A percentile compares a stretch with the other conserved stretches of the same genome.
Conservation (phyloP, 2,888 invertebrate genomes). For the Megalurothrips usitatus region DNA sequence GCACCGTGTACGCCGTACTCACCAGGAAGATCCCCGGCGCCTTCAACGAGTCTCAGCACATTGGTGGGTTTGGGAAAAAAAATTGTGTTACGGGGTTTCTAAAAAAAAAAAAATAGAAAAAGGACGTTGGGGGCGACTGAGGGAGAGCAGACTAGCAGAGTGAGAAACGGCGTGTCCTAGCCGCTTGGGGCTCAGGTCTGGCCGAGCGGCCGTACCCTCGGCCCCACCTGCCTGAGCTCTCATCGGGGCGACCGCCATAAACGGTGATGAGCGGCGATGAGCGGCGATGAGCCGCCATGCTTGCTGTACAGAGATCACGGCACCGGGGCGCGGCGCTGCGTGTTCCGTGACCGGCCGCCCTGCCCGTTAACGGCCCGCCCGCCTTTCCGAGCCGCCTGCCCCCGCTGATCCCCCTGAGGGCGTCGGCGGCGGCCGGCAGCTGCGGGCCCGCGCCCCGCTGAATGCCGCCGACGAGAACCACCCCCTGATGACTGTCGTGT, state of each 20-base stretch:
- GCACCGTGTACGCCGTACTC: constrained; percentile 91
- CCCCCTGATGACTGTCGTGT: too few relatives aligned
- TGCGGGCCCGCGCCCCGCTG: not conserved
- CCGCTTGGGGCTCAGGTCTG: too few relatives aligned
- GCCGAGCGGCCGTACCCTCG: too few relatives aligned
- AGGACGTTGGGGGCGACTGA: too few relatives aligned
- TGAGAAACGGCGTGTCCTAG: too few relatives aligned
- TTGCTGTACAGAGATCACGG: not conserved
- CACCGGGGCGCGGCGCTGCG: not conserved
- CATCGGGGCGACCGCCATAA: not conserved
- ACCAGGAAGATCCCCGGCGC: constrained; percentile 96
- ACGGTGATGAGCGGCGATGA: too few relatives aligned
- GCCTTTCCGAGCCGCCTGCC: not conserved
- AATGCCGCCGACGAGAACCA: too few relatives aligned
- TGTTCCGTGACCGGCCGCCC: not conserved
- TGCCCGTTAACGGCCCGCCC: not conserved
- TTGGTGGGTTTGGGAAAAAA: too few relatives aligned
- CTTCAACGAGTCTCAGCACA: constrained; percentile 96
- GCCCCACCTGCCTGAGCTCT: too few relatives aligned
- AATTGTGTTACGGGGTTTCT: too few relatives aligned
- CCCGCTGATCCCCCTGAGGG: not conserved
- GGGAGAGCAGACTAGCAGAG: not conserved
- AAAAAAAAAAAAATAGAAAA: too few relatives aligned
- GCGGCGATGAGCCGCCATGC: not conserved
- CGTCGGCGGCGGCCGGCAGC: not conserved